These are phyloP conservation scores for Stegodyphus dumicola DNA, from an alignment of 1,140 invertebrate genomes.

Conservation along the genomic window DNA sequence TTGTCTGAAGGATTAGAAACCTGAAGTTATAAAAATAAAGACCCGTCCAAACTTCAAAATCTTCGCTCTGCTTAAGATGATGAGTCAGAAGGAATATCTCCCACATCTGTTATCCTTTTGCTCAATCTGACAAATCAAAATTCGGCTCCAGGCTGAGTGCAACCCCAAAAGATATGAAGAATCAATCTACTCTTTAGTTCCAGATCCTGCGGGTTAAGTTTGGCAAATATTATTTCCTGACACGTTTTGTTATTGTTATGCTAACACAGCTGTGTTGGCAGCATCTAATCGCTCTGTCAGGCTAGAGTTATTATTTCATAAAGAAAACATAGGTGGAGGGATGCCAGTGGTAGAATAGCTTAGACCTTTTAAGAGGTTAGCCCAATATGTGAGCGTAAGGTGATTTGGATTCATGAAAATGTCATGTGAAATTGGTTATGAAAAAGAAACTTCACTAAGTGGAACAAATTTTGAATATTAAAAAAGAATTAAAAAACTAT, in stretches of 20 bases:
- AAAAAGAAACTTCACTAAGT: no score
- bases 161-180: background rate
- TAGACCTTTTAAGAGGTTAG: no score
- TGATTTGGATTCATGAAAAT: no score
- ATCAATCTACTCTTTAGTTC: slow-evolving; percentile 6
- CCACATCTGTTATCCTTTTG: slow-evolving; percentile 42
- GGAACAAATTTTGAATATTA: no score
- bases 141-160: slow-evolving; percentile 20
- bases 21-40: no score
- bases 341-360: background rate
- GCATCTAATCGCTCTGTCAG: slow-evolving; percentile 32
- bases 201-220: slow-evolving; percentile 23
- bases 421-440: no score
- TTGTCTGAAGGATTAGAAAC: no score
- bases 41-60: no score
- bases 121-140: slow-evolving; percentile 46
- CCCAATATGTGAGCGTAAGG: no score
- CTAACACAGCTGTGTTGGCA: slow-evolving; percentile 54
- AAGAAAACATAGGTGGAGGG: slow-evolving; percentile 20
- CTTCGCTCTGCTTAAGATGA: background rate
- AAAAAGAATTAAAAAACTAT: no score
- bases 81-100: background rate
- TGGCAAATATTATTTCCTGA: slow-evolving; percentile 51
- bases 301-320: slow-evolving; percentile 22
- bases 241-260: slow-evolving; percentile 46